Base-by-base conservation (phyloP, 2,113 vertebrate species). In the Phaethon lepturus region DNA sequence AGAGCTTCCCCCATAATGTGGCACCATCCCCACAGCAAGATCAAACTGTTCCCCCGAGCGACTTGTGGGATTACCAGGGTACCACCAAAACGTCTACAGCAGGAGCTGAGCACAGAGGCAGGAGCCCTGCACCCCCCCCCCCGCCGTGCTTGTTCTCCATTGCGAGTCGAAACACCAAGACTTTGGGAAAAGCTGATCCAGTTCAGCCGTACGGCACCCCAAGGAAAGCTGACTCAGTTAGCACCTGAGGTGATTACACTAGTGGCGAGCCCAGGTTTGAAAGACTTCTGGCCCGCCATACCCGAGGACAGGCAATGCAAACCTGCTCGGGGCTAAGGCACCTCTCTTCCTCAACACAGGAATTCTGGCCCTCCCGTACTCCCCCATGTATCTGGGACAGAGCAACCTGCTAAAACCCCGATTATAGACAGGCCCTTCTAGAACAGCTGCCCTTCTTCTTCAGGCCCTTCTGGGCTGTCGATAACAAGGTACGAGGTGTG, bases 1-100 rank as follows among this genome's bases (percentile, higher is more conserved):
- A 95, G 66, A 95, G 84, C 92, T 95, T 96, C 94, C 87, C 42
- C 78, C 94, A 77, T 89, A 88, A 78, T 3, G n/a, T 29, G 56
- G 88, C 91, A 93, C 62, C 68, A 82, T 89, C 89, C 80, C n/a
- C 80, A 87, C 49, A 40, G 84, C 31, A 68, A 91, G 77, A 93
- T 81, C 73, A 44, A 66, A 63, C 74, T 73, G 62, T 81, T 96
- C 81, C 87, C 42, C 67, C 17, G 50, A 17, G 23, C 4, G 8
- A 69, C 45, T 75, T 47, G 50, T 33, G 62, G 28, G 63, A 91
- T 91, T 76, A 63, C 49, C 69, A 73, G 40, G 42, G 69, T 72
- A 87, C 22, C 42, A 79, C 12, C 53, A 50, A 76, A 78, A 84
- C 3, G 4, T 33, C 63, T 49, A 22, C n/a, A 55, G 25, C 1